These are phyloP conservation scores for Artemisiospiza belli DNA, from an alignment of 2,113 vertebrate species.

Conservation along the genomic window DNA sequence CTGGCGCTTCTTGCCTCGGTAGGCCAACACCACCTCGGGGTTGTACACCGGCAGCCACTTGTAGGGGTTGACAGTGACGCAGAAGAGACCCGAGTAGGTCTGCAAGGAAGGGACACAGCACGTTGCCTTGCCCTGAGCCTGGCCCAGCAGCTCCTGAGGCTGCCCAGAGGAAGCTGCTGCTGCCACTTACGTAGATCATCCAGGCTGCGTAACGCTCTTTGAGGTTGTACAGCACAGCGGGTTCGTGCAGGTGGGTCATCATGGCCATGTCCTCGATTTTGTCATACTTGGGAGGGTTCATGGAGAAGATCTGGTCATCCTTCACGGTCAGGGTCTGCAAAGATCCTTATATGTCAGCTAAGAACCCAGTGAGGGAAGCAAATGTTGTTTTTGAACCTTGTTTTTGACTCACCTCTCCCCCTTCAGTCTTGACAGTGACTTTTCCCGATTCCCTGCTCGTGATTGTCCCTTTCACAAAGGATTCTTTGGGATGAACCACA, in stretches of 20 bases:
- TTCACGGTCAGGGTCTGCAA: background rate
- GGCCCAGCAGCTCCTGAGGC: too few species aligned
- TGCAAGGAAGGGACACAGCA: background rate
- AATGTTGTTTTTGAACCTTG: background rate
- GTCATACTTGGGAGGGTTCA: constrained; percentile 89
- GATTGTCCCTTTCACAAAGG: constrained; percentile 76
- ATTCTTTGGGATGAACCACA: constrained; percentile 74
- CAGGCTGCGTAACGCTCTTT: background rate
- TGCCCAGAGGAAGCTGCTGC: too few species aligned
- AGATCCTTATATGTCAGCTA: background rate
- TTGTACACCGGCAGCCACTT: constrained; percentile 86
- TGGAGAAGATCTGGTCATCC: constrained; percentile 3
- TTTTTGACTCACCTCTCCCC: constrained; percentile 73
- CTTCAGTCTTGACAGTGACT: constrained; percentile 5
- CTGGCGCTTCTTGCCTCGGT: constrained; percentile 78
- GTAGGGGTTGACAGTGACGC: constrained; percentile 78
- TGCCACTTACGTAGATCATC: too few species aligned
- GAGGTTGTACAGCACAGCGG: constrained; percentile 64
- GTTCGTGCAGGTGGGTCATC: constrained; percentile 89
- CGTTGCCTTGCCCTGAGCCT: too few species aligned
- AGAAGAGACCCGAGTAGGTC: constrained; percentile 51
- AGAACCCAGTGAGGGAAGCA: background rate
- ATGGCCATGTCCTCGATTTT: constrained; percentile 91
- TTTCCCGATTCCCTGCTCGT: constrained; percentile 61
- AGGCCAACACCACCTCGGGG: constrained; percentile 78